phyloP scores from a whole-genome alignment of 1,140 invertebrate species.

The Daktulosphaira vitifoliae region DNA sequence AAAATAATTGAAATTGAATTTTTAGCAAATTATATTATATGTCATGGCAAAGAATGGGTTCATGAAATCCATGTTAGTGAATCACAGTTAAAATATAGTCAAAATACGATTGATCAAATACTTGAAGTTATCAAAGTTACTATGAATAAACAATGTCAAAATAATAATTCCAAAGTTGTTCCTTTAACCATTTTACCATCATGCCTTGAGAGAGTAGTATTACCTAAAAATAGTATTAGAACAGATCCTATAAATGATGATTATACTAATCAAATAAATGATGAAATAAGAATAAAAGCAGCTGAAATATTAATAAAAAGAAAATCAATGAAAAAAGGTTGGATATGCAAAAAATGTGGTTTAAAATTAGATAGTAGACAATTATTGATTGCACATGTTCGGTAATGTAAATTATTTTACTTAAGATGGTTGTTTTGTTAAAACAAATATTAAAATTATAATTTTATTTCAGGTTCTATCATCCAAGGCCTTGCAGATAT shows the following conservation, averaged over 20 bases:
- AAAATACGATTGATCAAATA: slow-evolving; percentile 1
- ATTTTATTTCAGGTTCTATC: neutral
- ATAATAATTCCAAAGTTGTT: neutral
- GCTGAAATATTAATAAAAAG: neutral
- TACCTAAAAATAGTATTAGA: neutral
- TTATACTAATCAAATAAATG: no score
- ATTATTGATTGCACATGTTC: neutral
- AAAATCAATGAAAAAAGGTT: neutral
- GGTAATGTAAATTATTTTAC: neutral
- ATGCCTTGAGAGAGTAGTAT: neutral
- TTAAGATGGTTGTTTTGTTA: neutral
- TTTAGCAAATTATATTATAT: neutral
- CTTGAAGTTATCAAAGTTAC: neutral
- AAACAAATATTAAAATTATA: neutral
- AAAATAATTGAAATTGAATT: neutral
- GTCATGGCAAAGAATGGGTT: neutral
- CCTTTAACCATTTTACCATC: neutral
- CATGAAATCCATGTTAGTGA: neutral
- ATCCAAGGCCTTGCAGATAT: neutral
- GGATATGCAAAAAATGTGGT: neutral
- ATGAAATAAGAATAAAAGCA: no score
- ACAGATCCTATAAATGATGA: neutral
- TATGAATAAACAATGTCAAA: neutral
- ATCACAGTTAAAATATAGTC: neutral
- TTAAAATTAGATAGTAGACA: neutral